Percentiles rank a stretch among this genome's conserved stretches.
These are phyloP conservation scores for Anticlea derivata DNA, from an alignment of 2,888 invertebrate species.

Conservation along the genomic window DNA sequence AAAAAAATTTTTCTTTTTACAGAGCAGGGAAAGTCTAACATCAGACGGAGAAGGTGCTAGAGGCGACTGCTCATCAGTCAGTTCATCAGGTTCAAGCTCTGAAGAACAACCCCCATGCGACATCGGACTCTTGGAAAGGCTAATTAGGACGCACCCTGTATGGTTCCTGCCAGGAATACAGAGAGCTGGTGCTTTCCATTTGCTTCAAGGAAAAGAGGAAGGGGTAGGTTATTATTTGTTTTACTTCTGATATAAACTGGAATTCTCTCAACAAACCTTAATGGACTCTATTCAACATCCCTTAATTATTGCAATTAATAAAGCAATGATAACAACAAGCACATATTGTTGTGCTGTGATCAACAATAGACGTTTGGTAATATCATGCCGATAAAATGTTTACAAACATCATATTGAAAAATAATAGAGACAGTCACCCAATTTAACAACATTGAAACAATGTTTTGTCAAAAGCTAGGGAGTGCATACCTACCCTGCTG, in stretches of 20 bases:
- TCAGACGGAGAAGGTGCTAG: conserved; percentile 85
- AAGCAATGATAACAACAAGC: neutral
- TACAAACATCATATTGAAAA: conserved; percentile 11
- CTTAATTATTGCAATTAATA: no score
- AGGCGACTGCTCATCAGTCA: conserved; percentile 84
- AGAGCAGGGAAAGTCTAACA: conserved; percentile 87
- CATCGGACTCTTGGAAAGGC: conserved; percentile 92
- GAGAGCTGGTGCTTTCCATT: conserved; percentile 95
- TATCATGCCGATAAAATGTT: conserved; percentile 2
- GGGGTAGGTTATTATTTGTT: conserved; percentile 90
- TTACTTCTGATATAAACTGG: no score
- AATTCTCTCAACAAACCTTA: no score
- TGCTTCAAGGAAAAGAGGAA: conserved; percentile 96
- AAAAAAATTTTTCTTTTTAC: conserved; percentile 42
- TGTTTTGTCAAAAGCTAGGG: neutral
- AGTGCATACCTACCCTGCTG: neutral
- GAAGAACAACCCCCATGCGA: conserved; percentile 91
- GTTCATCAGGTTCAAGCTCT: conserved; percentile 80
- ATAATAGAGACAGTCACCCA: neutral
- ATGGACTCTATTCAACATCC: no score
- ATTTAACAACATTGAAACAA: conserved; percentile 1
- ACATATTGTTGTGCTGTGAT: no score
- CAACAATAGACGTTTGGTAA: conserved; percentile 3
- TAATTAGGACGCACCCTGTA: conserved; percentile 95
- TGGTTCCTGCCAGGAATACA: conserved; percentile 98